phyloP scores from a whole-genome alignment of 1,140 invertebrate genomes.

The Pygmarrhopalites habei region DNA sequence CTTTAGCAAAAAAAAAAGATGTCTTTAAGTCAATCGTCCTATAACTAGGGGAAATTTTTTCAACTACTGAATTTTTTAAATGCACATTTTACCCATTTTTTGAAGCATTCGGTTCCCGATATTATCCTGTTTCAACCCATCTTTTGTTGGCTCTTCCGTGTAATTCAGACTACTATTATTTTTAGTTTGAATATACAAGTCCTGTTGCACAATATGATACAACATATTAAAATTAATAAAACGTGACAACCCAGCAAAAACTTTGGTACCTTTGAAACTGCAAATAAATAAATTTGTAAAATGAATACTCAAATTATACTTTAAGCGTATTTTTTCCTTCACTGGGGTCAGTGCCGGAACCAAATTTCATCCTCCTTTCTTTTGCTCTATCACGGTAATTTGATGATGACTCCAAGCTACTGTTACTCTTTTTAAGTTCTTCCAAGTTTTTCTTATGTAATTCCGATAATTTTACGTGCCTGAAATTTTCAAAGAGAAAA shows the following conservation, averaged over 20 bases:
- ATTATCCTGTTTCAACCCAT: conserved; percentile 75
- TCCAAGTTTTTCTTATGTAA: conserved; percentile 91
- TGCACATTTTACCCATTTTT: no score
- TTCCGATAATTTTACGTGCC: conserved; percentile 88
- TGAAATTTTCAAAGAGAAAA: conserved; percentile 32
- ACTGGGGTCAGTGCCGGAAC: conserved; percentile 68
- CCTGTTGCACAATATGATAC: conserved; percentile 40
- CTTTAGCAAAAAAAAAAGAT: no score
- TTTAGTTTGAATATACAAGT: conserved; percentile 56
- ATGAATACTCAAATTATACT: no score
- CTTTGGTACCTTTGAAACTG: no score
- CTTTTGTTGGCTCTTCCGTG: conserved; percentile 58
- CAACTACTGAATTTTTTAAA: no score
- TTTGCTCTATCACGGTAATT: conserved; percentile 92
- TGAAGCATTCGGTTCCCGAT: conserved; percentile 88
- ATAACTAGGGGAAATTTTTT: no score
- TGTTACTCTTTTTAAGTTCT: conserved; percentile 50
- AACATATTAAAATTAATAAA: no score
- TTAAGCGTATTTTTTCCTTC: conserved; percentile 64
- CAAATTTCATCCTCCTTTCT: conserved; percentile 88
- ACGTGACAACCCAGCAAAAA: no score
- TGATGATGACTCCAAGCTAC: conserved; percentile 42
- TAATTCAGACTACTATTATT: conserved; percentile 47
- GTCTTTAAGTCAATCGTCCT: no score
- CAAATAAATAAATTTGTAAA: no score